Base-by-base conservation (phyloP, 2,888 invertebrate genomes). In the Hypercompe scribonia region DNA sequence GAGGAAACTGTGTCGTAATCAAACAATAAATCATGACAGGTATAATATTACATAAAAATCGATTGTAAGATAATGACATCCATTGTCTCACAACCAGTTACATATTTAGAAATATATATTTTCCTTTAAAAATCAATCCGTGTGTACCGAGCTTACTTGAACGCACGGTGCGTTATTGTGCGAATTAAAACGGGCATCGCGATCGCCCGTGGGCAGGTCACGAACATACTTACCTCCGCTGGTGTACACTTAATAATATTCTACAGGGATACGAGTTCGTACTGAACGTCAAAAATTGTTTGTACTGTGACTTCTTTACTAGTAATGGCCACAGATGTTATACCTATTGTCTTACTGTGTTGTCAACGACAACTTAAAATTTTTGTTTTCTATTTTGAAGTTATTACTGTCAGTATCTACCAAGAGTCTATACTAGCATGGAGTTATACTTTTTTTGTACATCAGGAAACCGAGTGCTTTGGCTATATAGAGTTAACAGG, bases 131-230 rank as follows among this genome's bases (percentile, higher is more conserved):
- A 58, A 28, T 36, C 74, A 64, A n/a, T 68, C 74, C 39, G 77
- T 82, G 54, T 46, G 24, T 18, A 71, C 34, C 68, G 64, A 33
- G 31, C 58, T 31, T 21, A 2, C 34, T 33, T 63, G 66, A 73
- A 79, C 76, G 80, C 86, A 87, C 86, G 83, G 88, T 91, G 92
- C 92, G 90, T 92, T 92, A 91, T 90, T 91, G 92, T 90, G 90
- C 89, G 90, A 92, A 92, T 92, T 91, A 92, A 91, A 89, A 90
- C 88, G 88, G 88, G 87, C 89, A 90, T 87, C 85, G 89, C 87
- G 87, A 88, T 81, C 87, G 87, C 89, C 85, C 79, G 84, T 86
- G 88, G 90, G 86, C 87, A 78, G 87, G 86, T 91, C 92, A 91
- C 91, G 91, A 91, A 79, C 72, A 63, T 72, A 72, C 65, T 66